Conservation (phyloP, 2,113 vertebrate species). For the Chloroceryle aenea region DNA sequence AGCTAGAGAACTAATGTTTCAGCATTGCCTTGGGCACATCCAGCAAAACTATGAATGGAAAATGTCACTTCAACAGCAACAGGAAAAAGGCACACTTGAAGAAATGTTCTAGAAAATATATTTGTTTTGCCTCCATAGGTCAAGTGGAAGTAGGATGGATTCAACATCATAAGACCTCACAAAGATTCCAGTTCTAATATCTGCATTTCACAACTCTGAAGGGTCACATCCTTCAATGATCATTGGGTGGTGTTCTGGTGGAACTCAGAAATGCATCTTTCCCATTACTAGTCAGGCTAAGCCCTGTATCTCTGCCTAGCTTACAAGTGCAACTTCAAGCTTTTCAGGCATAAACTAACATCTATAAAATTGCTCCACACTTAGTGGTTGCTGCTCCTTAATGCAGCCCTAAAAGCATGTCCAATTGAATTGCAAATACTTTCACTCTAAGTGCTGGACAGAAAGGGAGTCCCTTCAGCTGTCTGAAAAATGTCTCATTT, state of each 20-base stretch:
- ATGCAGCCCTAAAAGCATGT: not conserved
- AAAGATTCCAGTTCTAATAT: not conserved
- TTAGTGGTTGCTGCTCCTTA: not conserved
- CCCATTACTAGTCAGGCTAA: not conserved
- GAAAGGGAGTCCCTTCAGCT: not conserved
- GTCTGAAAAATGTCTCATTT: not conserved
- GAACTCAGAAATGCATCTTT: not conserved
- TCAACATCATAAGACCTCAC: not conserved
- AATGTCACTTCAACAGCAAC: not conserved
- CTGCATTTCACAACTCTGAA: not conserved
- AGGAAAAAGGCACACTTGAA: not conserved
- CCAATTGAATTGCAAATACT: not conserved
- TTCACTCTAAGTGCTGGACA: not conserved
- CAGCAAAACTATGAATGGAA: not conserved
- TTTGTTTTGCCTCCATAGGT: not conserved
- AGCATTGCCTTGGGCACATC: not conserved
- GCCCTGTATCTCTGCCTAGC: not conserved
- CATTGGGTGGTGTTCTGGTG: not conserved
- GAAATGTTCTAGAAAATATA: not conserved
- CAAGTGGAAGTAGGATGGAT: not conserved
- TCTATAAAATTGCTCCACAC: not conserved
- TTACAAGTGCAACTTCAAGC: not conserved
- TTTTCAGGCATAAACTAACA: not conserved
- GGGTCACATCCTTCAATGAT: not conserved
- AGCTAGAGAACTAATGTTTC: not conserved